These are phyloP conservation scores for Anolis sagrei DNA, from an alignment of 2,113 vertebrate genomes.

Conservation along the genomic window DNA sequence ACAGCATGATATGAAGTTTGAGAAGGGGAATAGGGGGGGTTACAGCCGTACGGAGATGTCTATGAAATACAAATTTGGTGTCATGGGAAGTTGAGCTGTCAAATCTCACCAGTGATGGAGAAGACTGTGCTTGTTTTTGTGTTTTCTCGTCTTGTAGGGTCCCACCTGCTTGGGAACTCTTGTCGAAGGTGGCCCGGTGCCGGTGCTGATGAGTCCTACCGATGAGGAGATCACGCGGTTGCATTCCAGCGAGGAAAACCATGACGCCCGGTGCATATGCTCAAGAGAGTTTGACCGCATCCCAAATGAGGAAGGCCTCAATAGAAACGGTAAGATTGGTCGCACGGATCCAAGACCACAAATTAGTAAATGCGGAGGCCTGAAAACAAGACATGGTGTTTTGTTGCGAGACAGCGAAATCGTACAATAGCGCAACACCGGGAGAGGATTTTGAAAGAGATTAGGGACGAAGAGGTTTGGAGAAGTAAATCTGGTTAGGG, in stretches of 20 bases:
- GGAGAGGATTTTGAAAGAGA: too few species aligned
- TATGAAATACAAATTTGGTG: too few species aligned
- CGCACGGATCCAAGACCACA: not conserved
- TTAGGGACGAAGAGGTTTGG: too few species aligned
- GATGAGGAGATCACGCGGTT: not conserved
- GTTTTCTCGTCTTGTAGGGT: not conserved
- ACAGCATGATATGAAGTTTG: not conserved
- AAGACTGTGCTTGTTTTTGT: not conserved
- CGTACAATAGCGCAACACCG: too few species aligned
- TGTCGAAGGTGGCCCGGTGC: not conserved
- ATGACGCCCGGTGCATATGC: rapidly evolving
- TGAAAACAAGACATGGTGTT: too few species aligned
- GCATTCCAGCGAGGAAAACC: not conserved
- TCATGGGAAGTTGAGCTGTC: not conserved
- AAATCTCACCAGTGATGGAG: not conserved
- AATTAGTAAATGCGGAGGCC: too few species aligned
- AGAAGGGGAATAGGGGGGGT: too few species aligned
- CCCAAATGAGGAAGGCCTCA: rapidly evolving
- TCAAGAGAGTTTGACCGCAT: not conserved
- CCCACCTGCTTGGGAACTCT: not conserved
- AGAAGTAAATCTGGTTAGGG: too few species aligned
- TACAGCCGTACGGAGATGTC: not conserved
- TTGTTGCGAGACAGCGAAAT: too few species aligned
- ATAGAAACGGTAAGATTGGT: not conserved
- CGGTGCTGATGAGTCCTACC: not conserved